Evolutionary conservation across 2,113 vertebrate species (phyloP).

Genomic region (Zeus faber): DNA sequence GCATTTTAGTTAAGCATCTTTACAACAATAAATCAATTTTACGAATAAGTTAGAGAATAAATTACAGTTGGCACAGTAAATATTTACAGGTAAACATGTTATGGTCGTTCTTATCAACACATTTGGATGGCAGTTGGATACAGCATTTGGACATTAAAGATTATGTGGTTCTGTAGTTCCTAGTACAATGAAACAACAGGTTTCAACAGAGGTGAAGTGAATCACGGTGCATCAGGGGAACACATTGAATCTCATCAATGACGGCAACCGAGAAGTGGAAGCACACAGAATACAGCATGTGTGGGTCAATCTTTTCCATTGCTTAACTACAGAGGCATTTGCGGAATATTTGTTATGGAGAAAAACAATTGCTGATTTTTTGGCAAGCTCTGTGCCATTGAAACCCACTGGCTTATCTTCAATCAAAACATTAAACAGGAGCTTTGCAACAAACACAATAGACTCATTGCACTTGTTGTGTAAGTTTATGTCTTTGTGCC

Average conservation of each 20-base stretch:
- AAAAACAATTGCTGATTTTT: constrained; percentile 44
- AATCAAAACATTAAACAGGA: constrained; percentile 52
- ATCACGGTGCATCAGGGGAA: too few relatives aligned
- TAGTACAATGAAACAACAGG: too few relatives aligned
- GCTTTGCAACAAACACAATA: constrained; percentile 48
- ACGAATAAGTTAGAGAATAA: constrained; percentile 75
- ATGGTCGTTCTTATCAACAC: constrained; percentile 7
- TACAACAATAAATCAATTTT: constrained; percentile 61
- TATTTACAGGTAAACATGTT: too few relatives aligned
- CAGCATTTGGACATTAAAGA: constrained; percentile 8
- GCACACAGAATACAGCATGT: not conserved
- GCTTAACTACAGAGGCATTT: constrained; percentile 26
- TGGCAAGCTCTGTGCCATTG: constrained; percentile 44
- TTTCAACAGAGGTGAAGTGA: too few relatives aligned
- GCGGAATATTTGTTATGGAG: constrained; percentile 15
- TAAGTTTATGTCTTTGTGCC: constrained; percentile 1
- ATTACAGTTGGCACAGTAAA: too few relatives aligned
- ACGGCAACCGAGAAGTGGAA: too few relatives aligned
- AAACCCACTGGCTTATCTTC: constrained; percentile 48
- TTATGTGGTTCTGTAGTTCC: too few relatives aligned
- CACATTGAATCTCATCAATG: too few relatives aligned
- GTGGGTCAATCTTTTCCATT: constrained; percentile 24
- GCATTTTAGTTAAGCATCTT: constrained; percentile 15
- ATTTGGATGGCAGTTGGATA: not conserved
- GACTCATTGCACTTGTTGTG: constrained; percentile 38